Percentiles rank a stretch among this genome's conserved stretches.
phyloP scores from a whole-genome alignment of 2,113 vertebrate species.

The Erpornis zantholeuca region DNA sequence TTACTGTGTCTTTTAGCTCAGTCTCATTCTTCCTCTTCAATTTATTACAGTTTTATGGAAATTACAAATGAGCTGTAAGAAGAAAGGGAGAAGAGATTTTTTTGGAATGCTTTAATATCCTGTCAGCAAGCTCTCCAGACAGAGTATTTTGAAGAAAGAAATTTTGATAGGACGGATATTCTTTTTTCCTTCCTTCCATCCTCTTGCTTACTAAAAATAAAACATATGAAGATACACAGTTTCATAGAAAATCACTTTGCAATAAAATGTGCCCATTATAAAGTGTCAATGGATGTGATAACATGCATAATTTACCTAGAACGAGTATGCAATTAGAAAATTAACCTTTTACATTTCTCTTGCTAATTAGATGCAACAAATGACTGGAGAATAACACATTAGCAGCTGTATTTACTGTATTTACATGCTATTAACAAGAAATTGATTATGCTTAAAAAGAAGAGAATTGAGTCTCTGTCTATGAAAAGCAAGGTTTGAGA shows the following conservation, averaged over 20 bases:
- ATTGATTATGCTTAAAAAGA: background rate
- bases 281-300: constrained; percentile 54
- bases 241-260: constrained; percentile 49
- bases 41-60: background rate
- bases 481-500: background rate
- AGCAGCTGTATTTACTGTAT: constrained; percentile 31
- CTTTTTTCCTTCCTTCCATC: background rate
- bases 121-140: background rate
- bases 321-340: constrained; percentile 71
- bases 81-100: background rate
- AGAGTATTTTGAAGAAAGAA: background rate
- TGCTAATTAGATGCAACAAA: constrained; percentile 64
- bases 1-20: background rate
- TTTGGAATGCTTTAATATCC: background rate
- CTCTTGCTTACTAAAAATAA: constrained; percentile 54
- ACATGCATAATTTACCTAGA: constrained; percentile 59
- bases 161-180: background rate
- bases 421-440: constrained; percentile 31
- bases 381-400: constrained; percentile 51
- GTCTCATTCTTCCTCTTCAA: background rate
- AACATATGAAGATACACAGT: background rate
- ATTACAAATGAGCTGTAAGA: background rate
- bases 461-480: background rate
- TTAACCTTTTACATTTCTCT: constrained; percentile 70
- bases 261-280: constrained; percentile 50